A percentile compares a stretch with the other conserved stretches of the same genome.
Evolutionary conservation across 2,888 invertebrate species (phyloP).

Genomic region (Diplolepis rosae): DNA sequence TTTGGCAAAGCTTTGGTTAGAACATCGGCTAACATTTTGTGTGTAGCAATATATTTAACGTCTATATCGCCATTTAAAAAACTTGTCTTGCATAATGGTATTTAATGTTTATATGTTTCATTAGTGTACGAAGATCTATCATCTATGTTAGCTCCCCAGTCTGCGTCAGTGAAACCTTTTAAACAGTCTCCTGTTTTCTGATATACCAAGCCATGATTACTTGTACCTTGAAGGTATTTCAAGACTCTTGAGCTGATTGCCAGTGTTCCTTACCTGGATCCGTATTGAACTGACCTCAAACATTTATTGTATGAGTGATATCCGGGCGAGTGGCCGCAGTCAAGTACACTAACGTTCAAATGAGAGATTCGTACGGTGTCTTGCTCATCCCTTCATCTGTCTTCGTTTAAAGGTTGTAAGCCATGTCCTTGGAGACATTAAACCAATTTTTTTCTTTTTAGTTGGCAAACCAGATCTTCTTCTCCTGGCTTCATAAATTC

Average conservation of each 20-base stretch:
- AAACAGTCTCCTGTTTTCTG: conserved; percentile 32
- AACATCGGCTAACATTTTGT: neutral
- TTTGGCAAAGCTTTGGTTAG: neutral
- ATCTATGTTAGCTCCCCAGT: conserved; percentile 28
- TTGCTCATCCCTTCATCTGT: conserved; percentile 26
- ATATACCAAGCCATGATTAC: conserved; percentile 32
- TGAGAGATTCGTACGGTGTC: conserved; percentile 16
- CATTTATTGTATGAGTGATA: conserved; percentile 35
- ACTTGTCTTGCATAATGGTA: conserved; percentile 11
- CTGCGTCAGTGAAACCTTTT: conserved; percentile 37
- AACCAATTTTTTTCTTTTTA: conserved; percentile 40
- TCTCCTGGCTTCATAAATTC: conserved; percentile 37
- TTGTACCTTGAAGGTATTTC: conserved; percentile 36
- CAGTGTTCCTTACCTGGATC: conserved; percentile 29
- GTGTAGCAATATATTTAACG: conserved; percentile 13
- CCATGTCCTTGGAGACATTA: conserved; percentile 14
- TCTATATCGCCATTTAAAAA: conserved; percentile 1
- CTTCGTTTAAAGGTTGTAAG: conserved; percentile 16
- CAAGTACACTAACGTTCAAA: conserved; percentile 37
- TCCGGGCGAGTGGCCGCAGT: conserved; percentile 41
- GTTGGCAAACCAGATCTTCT: conserved; percentile 45
- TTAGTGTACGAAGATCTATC: conserved; percentile 31
- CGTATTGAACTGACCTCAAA: conserved; percentile 37
- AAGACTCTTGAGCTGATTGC: conserved; percentile 35
- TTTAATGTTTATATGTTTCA: neutral